These are phyloP conservation scores for Heliornis fulica DNA, from an alignment of 2,113 vertebrate species.

Conservation along the genomic window DNA sequence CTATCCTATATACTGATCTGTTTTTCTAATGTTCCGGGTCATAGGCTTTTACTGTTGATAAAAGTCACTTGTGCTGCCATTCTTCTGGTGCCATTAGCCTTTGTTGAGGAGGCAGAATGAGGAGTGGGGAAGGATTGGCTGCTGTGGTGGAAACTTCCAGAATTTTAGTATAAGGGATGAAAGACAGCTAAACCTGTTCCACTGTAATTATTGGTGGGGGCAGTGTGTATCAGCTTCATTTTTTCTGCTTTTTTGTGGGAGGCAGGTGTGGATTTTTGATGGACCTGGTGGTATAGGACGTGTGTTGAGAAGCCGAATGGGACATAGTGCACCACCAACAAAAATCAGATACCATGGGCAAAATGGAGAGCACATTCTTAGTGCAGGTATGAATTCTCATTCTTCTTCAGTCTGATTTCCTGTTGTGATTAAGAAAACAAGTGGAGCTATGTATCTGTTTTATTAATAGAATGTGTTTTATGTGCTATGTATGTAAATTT, in stretches of 20 bases:
- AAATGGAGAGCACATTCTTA: constrained; percentile 91
- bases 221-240: neutral
- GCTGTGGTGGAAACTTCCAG: neutral
- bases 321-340: constrained; percentile 90
- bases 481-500: neutral
- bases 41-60: neutral
- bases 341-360: constrained; percentile 88
- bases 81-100: neutral
- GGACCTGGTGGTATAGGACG: constrained; percentile 85
- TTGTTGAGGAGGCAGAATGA: neutral
- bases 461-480: neutral
- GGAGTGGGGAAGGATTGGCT: neutral
- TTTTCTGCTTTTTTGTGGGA: neutral
- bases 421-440: neutral
- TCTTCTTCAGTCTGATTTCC: neutral
- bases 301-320: constrained; percentile 84
- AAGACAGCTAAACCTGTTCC: neutral
- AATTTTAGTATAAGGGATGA: neutral
- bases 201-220: neutral
- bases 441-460: neutral
- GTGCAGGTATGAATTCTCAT: constrained; percentile 78
- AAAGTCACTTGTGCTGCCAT: neutral
- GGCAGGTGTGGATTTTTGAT: constrained; percentile 96
- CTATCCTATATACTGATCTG: neutral
- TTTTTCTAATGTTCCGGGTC: neutral